These are phyloP conservation scores for Lipophrys pholis DNA, from an alignment of 2,113 vertebrate species.

Conservation along the genomic window DNA sequence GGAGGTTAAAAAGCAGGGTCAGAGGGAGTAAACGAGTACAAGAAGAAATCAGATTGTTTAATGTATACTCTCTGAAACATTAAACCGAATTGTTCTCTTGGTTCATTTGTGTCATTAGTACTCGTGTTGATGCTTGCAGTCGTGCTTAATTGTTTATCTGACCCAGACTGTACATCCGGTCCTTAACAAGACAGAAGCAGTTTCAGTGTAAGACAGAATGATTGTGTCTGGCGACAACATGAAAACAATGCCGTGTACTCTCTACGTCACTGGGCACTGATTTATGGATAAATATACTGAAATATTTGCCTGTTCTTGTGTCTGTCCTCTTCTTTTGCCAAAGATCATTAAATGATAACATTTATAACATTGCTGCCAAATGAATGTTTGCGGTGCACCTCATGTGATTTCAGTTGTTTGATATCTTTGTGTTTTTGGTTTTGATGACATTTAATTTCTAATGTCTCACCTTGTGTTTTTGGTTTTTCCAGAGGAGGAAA, in stretches of 20 bases:
- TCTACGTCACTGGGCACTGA: constrained; percentile 22
- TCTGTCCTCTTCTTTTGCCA: constrained; percentile 1
- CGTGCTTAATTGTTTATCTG: not conserved
- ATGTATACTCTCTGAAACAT: not conserved
- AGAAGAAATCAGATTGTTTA: not conserved
- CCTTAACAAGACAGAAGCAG: constrained; percentile 3
- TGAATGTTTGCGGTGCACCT: not conserved
- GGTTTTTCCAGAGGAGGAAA: constrained; percentile 89
- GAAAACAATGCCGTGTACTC: constrained; percentile 11
- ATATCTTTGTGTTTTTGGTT: not conserved
- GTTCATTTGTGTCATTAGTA: not conserved
- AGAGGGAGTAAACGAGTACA: not conserved
- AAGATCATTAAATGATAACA: not conserved
- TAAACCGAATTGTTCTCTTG: not conserved
- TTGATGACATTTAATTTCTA: not conserved
- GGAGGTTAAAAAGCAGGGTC: constrained; percentile 30
- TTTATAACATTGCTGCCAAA: not conserved
- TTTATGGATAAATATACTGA: constrained; percentile 29
- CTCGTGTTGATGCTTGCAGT: not conserved
- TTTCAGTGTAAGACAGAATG: not conserved
- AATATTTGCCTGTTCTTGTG: not conserved
- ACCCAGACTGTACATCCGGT: not conserved
- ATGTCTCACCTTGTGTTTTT: constrained; percentile 32
- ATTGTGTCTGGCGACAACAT: constrained; percentile 1
- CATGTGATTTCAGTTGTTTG: not conserved